A percentile compares a stretch with the other conserved stretches of the same genome.
Evolutionary conservation across 2,113 vertebrate genomes (phyloP).

Genomic region (Crotophaga sulcirostris): DNA sequence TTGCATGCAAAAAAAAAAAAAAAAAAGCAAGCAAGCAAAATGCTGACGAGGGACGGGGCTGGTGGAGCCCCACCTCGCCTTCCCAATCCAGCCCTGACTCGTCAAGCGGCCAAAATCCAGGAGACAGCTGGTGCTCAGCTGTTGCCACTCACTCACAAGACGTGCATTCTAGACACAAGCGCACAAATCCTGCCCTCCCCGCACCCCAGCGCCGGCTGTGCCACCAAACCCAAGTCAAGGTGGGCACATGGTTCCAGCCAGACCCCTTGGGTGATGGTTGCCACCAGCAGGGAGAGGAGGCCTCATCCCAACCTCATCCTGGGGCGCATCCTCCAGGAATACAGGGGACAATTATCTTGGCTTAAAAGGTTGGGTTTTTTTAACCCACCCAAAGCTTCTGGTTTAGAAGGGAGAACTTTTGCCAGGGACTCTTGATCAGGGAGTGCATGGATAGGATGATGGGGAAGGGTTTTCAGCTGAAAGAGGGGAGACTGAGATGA

Average conservation of each 20-base stretch:
- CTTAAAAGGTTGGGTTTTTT: neutral
- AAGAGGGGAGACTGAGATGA: too few species aligned
- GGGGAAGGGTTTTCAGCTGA: too few species aligned
- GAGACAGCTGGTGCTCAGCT: conserved; percentile 66
- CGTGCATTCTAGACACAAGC: neutral
- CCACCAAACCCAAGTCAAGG: neutral
- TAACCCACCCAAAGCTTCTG: neutral
- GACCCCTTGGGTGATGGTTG: fast-evolving
- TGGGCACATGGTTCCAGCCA: too few species aligned
- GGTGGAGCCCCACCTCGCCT: neutral
- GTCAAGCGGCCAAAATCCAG: neutral
- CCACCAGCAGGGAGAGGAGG: fast-evolving
- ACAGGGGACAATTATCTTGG: neutral
- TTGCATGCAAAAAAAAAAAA: too few species aligned
- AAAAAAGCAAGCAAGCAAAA: neutral
- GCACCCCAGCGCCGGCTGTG: fast-evolving
- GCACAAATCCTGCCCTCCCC: neutral
- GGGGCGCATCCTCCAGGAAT: neutral
- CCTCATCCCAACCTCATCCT: neutral
- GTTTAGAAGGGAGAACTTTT: neutral
- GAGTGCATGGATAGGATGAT: too few species aligned
- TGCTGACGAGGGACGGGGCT: fast-evolving
- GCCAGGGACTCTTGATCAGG: too few species aligned
- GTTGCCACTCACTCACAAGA: conserved; percentile 23
- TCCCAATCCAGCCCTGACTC: neutral